phyloP scores from a whole-genome alignment of 1,140 invertebrate genomes.

The Druon quercuslanigerum region DNA sequence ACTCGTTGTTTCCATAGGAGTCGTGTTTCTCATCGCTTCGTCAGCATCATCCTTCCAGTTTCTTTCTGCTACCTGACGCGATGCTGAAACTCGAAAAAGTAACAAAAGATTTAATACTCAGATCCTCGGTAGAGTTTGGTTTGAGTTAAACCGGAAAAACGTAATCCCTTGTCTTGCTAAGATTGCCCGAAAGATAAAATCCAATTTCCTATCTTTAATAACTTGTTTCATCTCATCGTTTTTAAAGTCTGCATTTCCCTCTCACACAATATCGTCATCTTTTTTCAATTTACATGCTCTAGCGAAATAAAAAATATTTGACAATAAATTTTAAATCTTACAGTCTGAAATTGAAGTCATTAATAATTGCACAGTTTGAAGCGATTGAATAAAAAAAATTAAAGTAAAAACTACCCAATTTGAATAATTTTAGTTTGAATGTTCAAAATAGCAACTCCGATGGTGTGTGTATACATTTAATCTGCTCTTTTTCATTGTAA shows the following conservation, averaged over 20 bases:
- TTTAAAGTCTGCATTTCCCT: background rate
- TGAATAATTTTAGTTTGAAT: background rate
- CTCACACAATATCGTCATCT: conserved; percentile 2
- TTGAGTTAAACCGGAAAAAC: conserved; percentile 14
- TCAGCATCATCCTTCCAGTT: conserved; percentile 28
- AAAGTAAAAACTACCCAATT: no score
- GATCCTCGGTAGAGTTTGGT: background rate
- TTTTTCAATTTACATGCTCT: background rate
- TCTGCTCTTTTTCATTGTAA: no score
- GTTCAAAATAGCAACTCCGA: no score
- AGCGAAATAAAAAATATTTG: no score
- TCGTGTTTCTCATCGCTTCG: conserved; percentile 24
- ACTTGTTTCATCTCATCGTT: background rate
- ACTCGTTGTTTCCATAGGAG: conserved; percentile 39
- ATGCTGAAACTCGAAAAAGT: conserved; percentile 13
- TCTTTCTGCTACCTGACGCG: conserved; percentile 16
- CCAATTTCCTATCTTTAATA: background rate
- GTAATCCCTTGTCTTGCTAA: conserved; percentile 2
- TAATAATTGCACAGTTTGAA: no score
- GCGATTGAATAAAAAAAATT: no score
- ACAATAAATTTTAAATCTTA: no score
- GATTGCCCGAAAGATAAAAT: conserved; percentile 6
- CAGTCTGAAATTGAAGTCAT: no score
- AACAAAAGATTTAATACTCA: background rate
- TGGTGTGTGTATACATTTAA: no score